phyloP scores from a whole-genome alignment of 2,797 vertebrate species.

The Staurois parvus region DNA sequence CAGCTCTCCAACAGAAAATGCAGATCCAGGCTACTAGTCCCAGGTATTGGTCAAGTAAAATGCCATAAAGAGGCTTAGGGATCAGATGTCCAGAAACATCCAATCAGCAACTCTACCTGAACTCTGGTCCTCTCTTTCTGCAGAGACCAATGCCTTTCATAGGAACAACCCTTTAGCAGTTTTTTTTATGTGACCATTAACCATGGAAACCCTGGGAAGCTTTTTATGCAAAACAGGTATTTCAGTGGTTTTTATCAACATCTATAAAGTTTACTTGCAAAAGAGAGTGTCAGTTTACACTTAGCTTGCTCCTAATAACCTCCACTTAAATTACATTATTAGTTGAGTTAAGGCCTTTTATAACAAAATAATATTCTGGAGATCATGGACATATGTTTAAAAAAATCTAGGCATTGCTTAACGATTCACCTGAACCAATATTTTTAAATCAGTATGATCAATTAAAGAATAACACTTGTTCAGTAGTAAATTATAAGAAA shows the following conservation, averaged over 20 bases:
- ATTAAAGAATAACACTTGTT: neutral
- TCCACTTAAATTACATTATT: too few relatives aligned
- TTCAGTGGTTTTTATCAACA: too few relatives aligned
- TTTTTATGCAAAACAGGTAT: too few relatives aligned
- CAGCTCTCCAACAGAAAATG: too few relatives aligned
- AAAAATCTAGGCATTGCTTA: neutral
- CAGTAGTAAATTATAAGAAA: neutral
- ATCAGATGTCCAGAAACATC: neutral
- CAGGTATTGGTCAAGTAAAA: neutral
- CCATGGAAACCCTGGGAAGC: too few relatives aligned
- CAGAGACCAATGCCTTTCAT: too few relatives aligned
- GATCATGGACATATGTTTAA: neutral
- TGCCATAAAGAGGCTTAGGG: neutral
- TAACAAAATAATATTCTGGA: neutral
- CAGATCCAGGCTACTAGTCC: neutral
- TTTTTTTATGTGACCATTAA: too few relatives aligned
- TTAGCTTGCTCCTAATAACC: neutral
- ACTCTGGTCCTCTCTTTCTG: too few relatives aligned
- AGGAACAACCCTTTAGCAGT: too few relatives aligned
- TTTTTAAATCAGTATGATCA: neutral
- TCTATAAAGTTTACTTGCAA: too few relatives aligned
- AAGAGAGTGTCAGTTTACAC: neutral
- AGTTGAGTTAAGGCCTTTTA: neutral
- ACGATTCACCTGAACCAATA: neutral
- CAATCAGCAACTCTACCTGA: too few relatives aligned